Evolutionary conservation across 2,113 vertebrate genomes (phyloP).

Genomic region (Balaenoptera acutorostrata): DNA sequence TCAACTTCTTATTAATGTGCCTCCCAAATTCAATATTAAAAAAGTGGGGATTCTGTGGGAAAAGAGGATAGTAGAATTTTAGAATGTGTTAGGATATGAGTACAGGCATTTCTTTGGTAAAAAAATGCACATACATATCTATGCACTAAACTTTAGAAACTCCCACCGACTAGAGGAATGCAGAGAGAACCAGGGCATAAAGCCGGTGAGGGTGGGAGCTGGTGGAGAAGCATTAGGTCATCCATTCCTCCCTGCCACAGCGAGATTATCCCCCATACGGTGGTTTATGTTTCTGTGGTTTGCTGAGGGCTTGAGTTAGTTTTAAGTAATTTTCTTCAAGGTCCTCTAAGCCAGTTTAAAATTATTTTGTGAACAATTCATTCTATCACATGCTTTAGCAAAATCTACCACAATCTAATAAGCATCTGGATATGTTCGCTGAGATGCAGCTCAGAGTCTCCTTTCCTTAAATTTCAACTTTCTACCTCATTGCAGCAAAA

Average conservation of each 20-base stretch:
- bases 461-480: slow-evolving; percentile 24
- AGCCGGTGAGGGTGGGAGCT: not conserved
- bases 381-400: slow-evolving; percentile 10
- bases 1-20: not conserved
- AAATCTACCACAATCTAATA: slow-evolving; percentile 33
- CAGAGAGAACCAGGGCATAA: not conserved
- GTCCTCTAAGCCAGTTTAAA: slow-evolving; percentile 32
- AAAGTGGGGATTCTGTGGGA: not conserved
- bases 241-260: not conserved
- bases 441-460: not conserved
- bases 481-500: not conserved
- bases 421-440: not conserved
- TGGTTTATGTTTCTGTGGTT: slow-evolving; percentile 53
- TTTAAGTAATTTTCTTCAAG: slow-evolving; percentile 60
- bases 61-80: not conserved
- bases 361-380: slow-evolving; percentile 42
- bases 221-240: not conserved
- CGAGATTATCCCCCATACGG: slow-evolving; percentile 20
- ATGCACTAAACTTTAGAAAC: not conserved
- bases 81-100: not conserved
- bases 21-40: not conserved
- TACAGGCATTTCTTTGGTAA: not conserved
- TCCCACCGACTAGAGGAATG: not conserved
- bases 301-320: not conserved
- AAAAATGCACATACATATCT: not conserved